These are phyloP conservation scores for Zaprionus vittiger DNA, from an alignment of 1,140 invertebrate genomes.

Conservation along the genomic window DNA sequence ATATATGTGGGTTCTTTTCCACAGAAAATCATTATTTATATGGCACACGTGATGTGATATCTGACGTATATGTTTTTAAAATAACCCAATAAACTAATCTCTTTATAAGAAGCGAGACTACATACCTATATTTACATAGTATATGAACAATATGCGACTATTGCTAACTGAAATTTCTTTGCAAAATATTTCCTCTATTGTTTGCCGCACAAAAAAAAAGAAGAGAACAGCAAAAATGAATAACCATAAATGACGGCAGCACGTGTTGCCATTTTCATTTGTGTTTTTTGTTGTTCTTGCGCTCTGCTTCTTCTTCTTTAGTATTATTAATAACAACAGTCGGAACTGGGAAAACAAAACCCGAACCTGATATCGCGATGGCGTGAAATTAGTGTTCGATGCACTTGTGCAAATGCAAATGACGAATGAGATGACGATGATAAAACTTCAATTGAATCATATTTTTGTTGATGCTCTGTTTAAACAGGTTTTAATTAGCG, in stretches of 20 bases:
- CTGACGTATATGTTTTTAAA: too few species aligned
- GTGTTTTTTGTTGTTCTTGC: not conserved
- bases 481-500: conserved; percentile 34
- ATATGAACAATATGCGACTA: conserved; percentile 1
- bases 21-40: not conserved
- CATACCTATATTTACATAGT: too few species aligned
- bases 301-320: not conserved
- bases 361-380: conserved; percentile 23
- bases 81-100: too few species aligned
- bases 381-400: not conserved
- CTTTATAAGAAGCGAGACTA: too few species aligned
- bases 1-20: not conserved
- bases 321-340: conserved; percentile 25
- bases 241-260: conserved; percentile 9
- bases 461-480: conserved; percentile 13
- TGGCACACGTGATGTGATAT: not conserved
- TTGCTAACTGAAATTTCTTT: not conserved
- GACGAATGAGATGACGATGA: conserved; percentile 10
- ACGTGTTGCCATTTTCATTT: conserved; percentile 14
- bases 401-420: conserved; percentile 45
- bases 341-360: conserved; percentile 2
- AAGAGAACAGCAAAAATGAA: not conserved
- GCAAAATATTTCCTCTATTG: conserved; percentile 10
- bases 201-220: not conserved
- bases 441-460: conserved; percentile 16